Evolutionary conservation across 2,888 invertebrate genomes (phyloP), one percentile per base, ranked within the genome.

Genomic region (Mechanitis mazaeus): DNA sequence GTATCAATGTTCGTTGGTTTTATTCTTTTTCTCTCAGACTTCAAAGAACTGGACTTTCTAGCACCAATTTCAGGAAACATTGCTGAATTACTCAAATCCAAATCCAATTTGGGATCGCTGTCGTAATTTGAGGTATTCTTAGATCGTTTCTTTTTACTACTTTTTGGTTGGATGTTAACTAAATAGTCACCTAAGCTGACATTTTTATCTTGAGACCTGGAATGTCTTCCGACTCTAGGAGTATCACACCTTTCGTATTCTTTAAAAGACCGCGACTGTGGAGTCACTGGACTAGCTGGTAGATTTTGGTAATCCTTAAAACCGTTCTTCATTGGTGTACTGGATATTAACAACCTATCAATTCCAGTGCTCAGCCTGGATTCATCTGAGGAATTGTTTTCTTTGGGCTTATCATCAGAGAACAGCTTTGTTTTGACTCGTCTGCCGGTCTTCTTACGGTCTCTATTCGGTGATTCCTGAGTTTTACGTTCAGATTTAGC

Each of bases 1-100:
- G 77, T 81, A 56, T 87, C 84, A 45, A 88, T 83, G 38, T 83
- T 85, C 0, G 92, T 92, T 0, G 92, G 92, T 66, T 92, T 92
- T 1, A 92, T 92, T 64, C 92, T 76, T 0, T 81, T 69, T 64
- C 80, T 80, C 33, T 85, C 88, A 0, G 83, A 82, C 9, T 78
- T 71, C 20, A 87, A 68, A 0, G 86, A 88, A 45, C 75, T 87
- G 0, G 86, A 75, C 66, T 86, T 85, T 50, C 87, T 77, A 0
- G 84, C 78, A 20, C 87, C 86, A 1, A 90, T 87, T 61, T 87
- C 87, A 0, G 91, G 90, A 66, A 90, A 90, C 65, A 83, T 79
- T 7, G 88, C 87, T 0, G 84, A 83, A 60, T 82, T 87, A 20
- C 83, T 83, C 45, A 90, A 70, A 72, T 91, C 88, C 11, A 89